A percentile compares a stretch with the other conserved stretches of the same genome.
These are phyloP conservation scores for Anthopleura sola DNA, from an alignment of 64 coral and sea anemone genomes.

Conservation along the genomic window DNA sequence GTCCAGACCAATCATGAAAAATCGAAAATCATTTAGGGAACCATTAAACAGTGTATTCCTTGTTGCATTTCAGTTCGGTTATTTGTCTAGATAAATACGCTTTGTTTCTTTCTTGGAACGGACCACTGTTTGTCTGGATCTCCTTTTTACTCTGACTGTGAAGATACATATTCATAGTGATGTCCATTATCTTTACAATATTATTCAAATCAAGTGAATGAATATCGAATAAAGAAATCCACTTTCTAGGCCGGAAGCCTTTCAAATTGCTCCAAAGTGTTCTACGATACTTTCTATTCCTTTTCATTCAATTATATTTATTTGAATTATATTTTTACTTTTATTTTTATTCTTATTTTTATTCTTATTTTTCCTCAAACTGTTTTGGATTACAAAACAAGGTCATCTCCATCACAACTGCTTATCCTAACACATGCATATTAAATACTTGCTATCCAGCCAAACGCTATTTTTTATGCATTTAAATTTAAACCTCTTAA, in stretches of 20 bases:
- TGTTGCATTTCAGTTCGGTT: background rate
- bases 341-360: too few relatives aligned
- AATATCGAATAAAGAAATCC: background rate
- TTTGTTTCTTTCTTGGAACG: background rate
- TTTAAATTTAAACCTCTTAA: background rate
- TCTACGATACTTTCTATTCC: background rate
- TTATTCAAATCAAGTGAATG: too few relatives aligned
- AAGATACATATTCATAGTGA: too few relatives aligned
- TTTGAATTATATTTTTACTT: too few relatives aligned
- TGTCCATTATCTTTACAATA: too few relatives aligned
- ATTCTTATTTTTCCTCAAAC: too few relatives aligned
- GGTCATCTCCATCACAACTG: background rate
- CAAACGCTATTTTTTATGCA: background rate
- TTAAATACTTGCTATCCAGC: background rate
- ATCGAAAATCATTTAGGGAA: background rate
- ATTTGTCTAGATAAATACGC: background rate
- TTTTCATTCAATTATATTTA: background rate
- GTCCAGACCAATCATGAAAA: background rate
- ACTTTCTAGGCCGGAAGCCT: background rate
- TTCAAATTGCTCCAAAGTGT: background rate
- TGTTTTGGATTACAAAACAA: too few relatives aligned
- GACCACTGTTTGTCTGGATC: background rate
- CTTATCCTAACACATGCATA: background rate
- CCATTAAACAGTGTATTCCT: too few relatives aligned
- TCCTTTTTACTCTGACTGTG: too few relatives aligned